Evolutionary conservation across 2,888 invertebrate genomes (phyloP).

Genomic region (Acleris holmiana): DNA sequence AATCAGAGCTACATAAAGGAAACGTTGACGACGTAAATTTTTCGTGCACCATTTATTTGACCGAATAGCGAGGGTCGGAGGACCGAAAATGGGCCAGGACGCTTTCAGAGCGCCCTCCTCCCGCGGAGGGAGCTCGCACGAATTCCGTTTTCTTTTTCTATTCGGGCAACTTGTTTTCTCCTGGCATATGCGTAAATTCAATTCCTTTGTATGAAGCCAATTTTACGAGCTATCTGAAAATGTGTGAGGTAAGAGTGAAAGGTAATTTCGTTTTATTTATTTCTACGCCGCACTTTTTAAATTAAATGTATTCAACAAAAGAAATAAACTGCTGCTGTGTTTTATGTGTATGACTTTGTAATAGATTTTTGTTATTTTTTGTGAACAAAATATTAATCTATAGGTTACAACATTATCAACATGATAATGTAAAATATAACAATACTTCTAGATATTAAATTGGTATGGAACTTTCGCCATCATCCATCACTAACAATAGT

Average conservation of each 20-base stretch:
- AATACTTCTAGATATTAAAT: too few relatives aligned
- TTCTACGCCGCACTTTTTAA: not conserved
- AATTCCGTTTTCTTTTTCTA: constrained; percentile 33
- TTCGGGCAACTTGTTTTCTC: constrained; percentile 37
- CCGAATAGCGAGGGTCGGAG: constrained; percentile 59
- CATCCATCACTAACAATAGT: too few relatives aligned
- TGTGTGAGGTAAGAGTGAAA: constrained; percentile 7
- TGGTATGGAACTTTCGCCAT: too few relatives aligned
- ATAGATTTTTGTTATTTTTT: too few relatives aligned
- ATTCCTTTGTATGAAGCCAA: constrained; percentile 25
- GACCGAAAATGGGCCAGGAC: constrained; percentile 55
- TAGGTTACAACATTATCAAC: too few relatives aligned
- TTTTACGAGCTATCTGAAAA: constrained; percentile 9
- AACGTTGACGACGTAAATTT: constrained; percentile 71
- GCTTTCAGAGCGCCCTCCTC: constrained; percentile 42
- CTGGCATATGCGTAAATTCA: constrained; percentile 19
- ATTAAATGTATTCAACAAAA: too few relatives aligned
- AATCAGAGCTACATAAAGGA: constrained; percentile 48
- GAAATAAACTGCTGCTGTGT: too few relatives aligned
- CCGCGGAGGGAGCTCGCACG: constrained; percentile 15
- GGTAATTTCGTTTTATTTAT: not conserved
- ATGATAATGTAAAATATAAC: too few relatives aligned
- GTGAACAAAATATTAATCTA: too few relatives aligned
- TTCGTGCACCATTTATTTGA: constrained; percentile 76
- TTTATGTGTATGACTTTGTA: too few relatives aligned